Percentiles rank a stretch among this genome's conserved stretches.
Conservation (phyloP, 2,797 vertebrate species). For the Xenentodon cancila region DNA sequence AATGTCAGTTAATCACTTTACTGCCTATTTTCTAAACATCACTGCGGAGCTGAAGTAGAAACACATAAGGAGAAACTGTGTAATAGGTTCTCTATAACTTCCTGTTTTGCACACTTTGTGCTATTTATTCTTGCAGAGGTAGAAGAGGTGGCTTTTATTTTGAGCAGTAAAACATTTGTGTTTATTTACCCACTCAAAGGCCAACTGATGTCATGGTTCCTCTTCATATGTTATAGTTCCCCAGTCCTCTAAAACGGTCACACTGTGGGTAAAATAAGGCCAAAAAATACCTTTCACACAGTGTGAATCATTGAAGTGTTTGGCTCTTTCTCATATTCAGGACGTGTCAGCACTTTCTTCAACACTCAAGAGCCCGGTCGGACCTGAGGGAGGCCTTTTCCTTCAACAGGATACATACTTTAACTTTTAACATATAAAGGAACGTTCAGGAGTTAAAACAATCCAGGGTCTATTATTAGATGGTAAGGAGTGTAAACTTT, state of each 20-base stretch:
- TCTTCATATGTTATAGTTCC: constrained; percentile 31
- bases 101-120: neutral
- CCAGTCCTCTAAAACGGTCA: constrained; percentile 16
- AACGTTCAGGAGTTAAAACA: too few species aligned
- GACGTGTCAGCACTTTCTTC: constrained; percentile 14
- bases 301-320: constrained; percentile 23
- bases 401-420: neutral
- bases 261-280: constrained; percentile 14
- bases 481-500: too few species aligned
- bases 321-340: constrained; percentile 36
- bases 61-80: too few species aligned
- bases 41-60: too few species aligned
- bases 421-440: neutral
- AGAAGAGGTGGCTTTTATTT: constrained; percentile 12
- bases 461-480: too few species aligned
- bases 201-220: constrained; percentile 26
- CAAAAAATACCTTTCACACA: constrained; percentile 29
- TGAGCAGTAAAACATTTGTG: constrained; percentile 30
- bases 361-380: constrained; percentile 11
- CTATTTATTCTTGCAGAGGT: constrained; percentile 1
- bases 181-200: constrained; percentile 16
- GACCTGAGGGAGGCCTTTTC: constrained; percentile 1
- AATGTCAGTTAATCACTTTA: too few species aligned
- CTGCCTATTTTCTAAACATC: too few species aligned
- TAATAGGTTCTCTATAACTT: neutral